Base-by-base conservation (phyloP, 2,888 invertebrate species). In the Nowickia ferox region DNA sequence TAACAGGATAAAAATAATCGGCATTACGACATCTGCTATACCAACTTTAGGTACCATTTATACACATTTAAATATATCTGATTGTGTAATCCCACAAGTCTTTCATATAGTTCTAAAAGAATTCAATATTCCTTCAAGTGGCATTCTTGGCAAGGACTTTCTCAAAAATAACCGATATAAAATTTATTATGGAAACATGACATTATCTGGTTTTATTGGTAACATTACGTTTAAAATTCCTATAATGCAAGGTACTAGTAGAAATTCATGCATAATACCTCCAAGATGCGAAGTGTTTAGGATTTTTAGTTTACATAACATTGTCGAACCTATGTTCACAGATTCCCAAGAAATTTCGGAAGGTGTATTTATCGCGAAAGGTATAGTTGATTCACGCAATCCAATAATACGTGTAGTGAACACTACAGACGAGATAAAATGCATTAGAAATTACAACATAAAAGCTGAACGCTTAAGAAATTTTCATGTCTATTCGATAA, bases 211-310 rank as follows among this genome's bases (percentile, higher is more conserved):
- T 61, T 61, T 30, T 30, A 13, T 61, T 61, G 40, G 15, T 15
- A 9, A 40, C 15, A 61, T 8, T 15, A 61, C 15, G 40, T 9
- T 61, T n/a, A 61, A 61, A 15, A 61, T 61, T n/a, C 61, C 38
- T n/a, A 61, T 40, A 40, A 4, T 40, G n/a, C 40, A 61, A n/a
- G 40, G 40, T 40, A 61, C 42, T 10, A 61, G 40, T 59, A 38
- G 59, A 13, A 38, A 55, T 5, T n/a, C n/a, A n/a, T n/a, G n/a
- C n/a, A n/a, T n/a, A n/a, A 69, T 69, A 9, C 75, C 53, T 9
- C 65, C 75, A 2, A 63, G 53, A 13, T 65, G 75, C 42, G 63
- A 65, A 40, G 75, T 75, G 19, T 63, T 30, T 22, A 53, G 51
- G 42, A 53, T 75, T 38, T 75, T 75, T n/a, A 63, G 42, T 53